Evolutionary conservation across 2,113 vertebrate species (phyloP), one percentile per base, ranked within the genome.

Genomic region (Nyctibius bracteatus): DNA sequence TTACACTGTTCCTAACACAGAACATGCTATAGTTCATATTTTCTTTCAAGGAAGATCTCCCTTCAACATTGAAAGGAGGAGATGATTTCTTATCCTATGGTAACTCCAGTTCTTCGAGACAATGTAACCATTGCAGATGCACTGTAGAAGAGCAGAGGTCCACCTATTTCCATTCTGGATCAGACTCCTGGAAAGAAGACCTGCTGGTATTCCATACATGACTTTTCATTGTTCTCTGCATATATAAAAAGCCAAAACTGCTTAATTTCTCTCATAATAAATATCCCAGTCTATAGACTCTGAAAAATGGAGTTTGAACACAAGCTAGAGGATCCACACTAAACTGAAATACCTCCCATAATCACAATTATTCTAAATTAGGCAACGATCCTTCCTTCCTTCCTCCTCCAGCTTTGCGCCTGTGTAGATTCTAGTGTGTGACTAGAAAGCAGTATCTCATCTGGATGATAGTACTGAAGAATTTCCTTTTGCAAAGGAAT

Each of bases 11-110:
- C 73, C 68, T 86, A 63, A 91, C 35, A 81, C 31, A 46, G 5
- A 59, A 18, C 8, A 10, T 24, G 25, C 66, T 51, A 18, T 12
- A 73, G 52, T 81, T 81, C 16, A 19, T 78, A 18, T 9, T 78
- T 86, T 78, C 71, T 94, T 89, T 93, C 79, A 61, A 54, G 39
- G 61, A 80, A 61, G 84, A 67, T 44, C 54, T 81, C 84, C 86
- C 67, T 92, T 94, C 74, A 94, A 46, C 75, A 70, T 30, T 81
- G 77, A 96, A 94, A 88, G 52, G 52, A 88, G 41, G 19, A 81
- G 62, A 88, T 20, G 49, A 79, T 79, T 63, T 66, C 37, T 80
- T 75, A 86, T 23, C 16, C 30, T 55, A 7, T 10, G 18, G 18
- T 39, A 82, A 54, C 12, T 55, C 13, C 21, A 41, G 14, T 51